A percentile compares a stretch with the other conserved stretches of the same genome.
Conservation (phyloP, 1,140 invertebrate species). For the Procambarus clarkii region DNA sequence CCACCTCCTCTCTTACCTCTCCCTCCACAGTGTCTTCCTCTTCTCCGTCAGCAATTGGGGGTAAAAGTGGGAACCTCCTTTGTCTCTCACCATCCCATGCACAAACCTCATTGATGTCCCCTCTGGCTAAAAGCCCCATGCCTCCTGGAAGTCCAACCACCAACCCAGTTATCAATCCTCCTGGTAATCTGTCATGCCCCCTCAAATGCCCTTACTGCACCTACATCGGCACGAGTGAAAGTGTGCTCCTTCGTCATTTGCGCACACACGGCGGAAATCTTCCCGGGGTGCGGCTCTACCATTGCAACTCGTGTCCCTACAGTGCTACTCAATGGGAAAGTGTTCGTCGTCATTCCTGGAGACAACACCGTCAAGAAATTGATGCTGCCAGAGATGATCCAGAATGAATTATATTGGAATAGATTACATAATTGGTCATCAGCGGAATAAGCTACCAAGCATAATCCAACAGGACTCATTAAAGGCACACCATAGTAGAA, state of each 20-base stretch:
- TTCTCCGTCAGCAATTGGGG: constrained; percentile 15
- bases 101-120: constrained; percentile 46
- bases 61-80: constrained; percentile 28
- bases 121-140: constrained; percentile 47
- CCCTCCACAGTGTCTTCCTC: constrained; percentile 45
- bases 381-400: constrained; percentile 26
- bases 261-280: constrained; percentile 53
- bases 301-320: constrained; percentile 69
- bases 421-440: background rate
- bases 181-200: constrained; percentile 44
- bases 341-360: constrained; percentile 68
- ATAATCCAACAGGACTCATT: background rate
- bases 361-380: constrained; percentile 65
- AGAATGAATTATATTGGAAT: constrained; percentile 8
- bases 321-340: constrained; percentile 71
- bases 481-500: background rate
- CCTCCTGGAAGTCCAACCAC: constrained; percentile 31
- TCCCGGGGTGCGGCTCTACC: constrained; percentile 54
- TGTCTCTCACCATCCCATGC: constrained; percentile 44
- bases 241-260: constrained; percentile 52
- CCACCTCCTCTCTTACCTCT: constrained; percentile 47
- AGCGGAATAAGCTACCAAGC: background rate
- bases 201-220: constrained; percentile 59
- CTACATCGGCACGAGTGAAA: constrained; percentile 61
- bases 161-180: constrained; percentile 45